Evolutionary conservation across 2,797 vertebrate species (phyloP).

Genomic region (Emys orbicularis): DNA sequence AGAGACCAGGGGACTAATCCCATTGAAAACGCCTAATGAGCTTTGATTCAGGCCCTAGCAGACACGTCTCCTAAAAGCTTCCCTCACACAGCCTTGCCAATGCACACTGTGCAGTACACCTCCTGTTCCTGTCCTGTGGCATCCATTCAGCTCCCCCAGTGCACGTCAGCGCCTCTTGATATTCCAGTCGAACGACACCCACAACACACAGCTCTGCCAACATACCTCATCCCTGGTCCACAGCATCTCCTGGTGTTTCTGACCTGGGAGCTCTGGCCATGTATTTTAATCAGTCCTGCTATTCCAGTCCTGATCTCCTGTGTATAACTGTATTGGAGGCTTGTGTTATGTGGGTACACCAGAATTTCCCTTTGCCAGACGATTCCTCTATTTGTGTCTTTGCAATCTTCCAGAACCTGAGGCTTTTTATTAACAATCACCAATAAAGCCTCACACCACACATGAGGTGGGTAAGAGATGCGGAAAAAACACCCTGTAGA

Average conservation of each 20-base stretch:
- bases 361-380: neutral
- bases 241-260: neutral
- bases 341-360: neutral
- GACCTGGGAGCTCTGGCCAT: neutral
- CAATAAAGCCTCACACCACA: neutral
- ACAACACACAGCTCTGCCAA: neutral
- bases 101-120: neutral
- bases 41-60: neutral
- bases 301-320: neutral
- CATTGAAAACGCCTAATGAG: neutral
- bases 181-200: neutral
- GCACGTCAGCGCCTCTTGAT: neutral
- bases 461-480: neutral
- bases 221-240: neutral
- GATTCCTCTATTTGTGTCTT: neutral
- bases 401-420: neutral
- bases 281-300: neutral
- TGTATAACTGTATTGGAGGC: neutral
- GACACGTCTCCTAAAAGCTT: neutral
- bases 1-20: neutral
- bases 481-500: neutral
- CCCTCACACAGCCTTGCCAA: neutral
- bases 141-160: neutral
- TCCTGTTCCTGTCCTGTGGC: constrained; percentile 12
- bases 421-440: neutral